These are phyloP conservation scores for Megaustenia siamemsis DNA, from an alignment of 2,888 invertebrate genomes.

Conservation along the genomic window DNA sequence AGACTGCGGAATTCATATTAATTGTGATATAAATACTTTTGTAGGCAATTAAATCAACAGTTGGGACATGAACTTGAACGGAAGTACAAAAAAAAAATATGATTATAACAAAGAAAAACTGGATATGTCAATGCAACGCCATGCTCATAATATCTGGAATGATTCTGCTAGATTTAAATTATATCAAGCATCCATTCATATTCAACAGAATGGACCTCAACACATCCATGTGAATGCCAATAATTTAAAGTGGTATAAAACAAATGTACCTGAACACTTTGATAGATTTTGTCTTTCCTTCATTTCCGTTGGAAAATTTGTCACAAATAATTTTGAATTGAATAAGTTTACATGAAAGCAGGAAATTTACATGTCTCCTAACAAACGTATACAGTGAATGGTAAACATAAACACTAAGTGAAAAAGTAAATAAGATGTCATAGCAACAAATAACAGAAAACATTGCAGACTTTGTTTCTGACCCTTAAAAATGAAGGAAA, in stretches of 20 bases:
- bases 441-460: too few relatives aligned
- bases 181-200: background rate
- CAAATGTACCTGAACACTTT: background rate
- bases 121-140: constrained; percentile 46
- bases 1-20: constrained; percentile 39
- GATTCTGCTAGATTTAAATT: constrained; percentile 19
- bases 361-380: too few relatives aligned
- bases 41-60: constrained; percentile 37
- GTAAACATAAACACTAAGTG: too few relatives aligned
- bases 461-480: too few relatives aligned
- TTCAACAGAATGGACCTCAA: background rate
- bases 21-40: constrained; percentile 46
- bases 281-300: too few relatives aligned
- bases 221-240: background rate
- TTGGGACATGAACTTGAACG: constrained; percentile 10
- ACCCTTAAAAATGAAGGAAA: too few relatives aligned
- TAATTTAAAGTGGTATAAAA: background rate
- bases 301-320: too few relatives aligned
- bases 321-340: too few relatives aligned
- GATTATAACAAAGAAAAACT: background rate
- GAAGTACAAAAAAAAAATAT: constrained; percentile 22
- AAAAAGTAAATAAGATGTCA: too few relatives aligned
- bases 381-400: too few relatives aligned
- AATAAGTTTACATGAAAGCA: too few relatives aligned
- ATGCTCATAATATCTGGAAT: constrained; percentile 42